Evolutionary conservation across 2,797 vertebrate species (phyloP).

Genomic region (Siniperca undulata): DNA sequence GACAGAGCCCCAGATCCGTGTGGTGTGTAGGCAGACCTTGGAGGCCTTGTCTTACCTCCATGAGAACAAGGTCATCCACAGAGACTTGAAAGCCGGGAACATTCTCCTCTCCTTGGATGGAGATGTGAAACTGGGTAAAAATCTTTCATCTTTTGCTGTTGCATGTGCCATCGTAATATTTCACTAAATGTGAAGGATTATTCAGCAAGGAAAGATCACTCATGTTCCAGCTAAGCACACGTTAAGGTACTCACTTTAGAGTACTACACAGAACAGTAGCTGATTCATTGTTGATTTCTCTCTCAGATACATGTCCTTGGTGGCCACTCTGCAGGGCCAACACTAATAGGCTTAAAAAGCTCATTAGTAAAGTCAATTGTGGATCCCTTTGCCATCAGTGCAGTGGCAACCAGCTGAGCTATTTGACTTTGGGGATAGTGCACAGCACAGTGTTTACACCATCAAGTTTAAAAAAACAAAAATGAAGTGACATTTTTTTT

Average conservation of each 20-base stretch:
- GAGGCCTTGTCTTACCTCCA: constrained; percentile 96
- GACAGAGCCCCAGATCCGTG: constrained; percentile 97
- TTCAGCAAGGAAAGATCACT: constrained; percentile 12
- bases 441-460: constrained; percentile 26
- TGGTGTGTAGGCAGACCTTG: constrained; percentile 96
- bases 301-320: constrained; percentile 17
- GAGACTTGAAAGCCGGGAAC: constrained; percentile 98
- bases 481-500: neutral
- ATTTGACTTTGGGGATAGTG: constrained; percentile 21
- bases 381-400: constrained; percentile 31
- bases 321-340: constrained; percentile 33
- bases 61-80: constrained; percentile 98
- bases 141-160: constrained; percentile 9
- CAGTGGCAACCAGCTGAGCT: constrained; percentile 43
- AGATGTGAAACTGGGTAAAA: constrained; percentile 96
- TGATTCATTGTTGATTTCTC: constrained; percentile 32
- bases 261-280: constrained; percentile 16
- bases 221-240: constrained; percentile 1
- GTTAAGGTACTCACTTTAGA: neutral
- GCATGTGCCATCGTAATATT: neutral
- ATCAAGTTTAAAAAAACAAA: neutral
- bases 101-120: constrained; percentile 96
- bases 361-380: constrained; percentile 53
- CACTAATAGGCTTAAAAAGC: constrained; percentile 55
- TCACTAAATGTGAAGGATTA: constrained; percentile 20